These are phyloP conservation scores for Drosophila lacertosa DNA, from an alignment of 1,140 invertebrate species.

Conservation along the genomic window DNA sequence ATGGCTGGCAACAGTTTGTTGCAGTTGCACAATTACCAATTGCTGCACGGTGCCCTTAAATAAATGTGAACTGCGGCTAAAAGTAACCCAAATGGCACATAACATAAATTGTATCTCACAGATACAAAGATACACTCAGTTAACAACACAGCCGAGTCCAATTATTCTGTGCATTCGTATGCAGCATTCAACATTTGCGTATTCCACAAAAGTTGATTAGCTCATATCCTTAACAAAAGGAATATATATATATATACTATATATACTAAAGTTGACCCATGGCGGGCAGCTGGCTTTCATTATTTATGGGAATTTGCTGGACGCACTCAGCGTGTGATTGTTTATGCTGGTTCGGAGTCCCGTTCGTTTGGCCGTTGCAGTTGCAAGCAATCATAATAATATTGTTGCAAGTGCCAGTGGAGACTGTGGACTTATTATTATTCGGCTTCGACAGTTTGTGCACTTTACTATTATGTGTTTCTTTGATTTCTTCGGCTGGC, in stretches of 20 bases:
- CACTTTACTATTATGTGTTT: conserved; percentile 64
- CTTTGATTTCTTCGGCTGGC: conserved; percentile 52
- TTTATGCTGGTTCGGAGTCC: conserved; percentile 63
- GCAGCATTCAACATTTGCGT: no score
- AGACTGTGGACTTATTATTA: conserved; percentile 44
- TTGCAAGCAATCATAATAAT: conserved; percentile 60
- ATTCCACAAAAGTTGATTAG: no score
- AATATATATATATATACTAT: no score
- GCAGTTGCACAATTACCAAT: conserved; percentile 34
- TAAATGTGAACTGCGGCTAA: conserved; percentile 16
- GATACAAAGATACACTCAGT: no score
- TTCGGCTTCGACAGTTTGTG: conserved; percentile 58
- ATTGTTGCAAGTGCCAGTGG: conserved; percentile 47
- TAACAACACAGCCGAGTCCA: no score
- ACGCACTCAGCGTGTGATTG: conserved; percentile 62
- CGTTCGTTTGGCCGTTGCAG: conserved; percentile 19
- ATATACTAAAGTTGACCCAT: conserved; percentile 28
- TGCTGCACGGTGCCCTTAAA: conserved; percentile 25
- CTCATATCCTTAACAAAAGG: no score
- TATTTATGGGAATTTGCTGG: conserved; percentile 58
- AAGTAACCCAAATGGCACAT: conserved; percentile 38
- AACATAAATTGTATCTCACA: no score
- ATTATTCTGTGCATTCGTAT: no score
- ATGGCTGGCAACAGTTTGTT: conserved; percentile 36
- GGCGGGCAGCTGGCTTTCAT: conserved; percentile 44